Evolutionary conservation across 2,888 invertebrate species (phyloP), one percentile per base, ranked within the genome.

Genomic region (Drosophila stalkeri): DNA sequence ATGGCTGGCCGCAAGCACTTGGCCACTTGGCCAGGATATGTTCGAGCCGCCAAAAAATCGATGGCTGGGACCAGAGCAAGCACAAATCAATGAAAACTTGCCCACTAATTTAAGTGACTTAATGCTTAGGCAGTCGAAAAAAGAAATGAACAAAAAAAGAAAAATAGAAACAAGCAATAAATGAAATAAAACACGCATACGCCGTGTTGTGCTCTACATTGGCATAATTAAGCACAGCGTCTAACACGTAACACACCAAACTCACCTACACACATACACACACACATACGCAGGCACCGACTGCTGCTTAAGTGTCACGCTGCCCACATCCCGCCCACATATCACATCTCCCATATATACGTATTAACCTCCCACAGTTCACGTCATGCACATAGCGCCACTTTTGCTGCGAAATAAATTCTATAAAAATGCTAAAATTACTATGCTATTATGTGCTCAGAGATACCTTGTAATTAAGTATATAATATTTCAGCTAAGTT

Each of bases 381-480:
- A 84, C 66, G 68, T 84, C 87, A 84, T 82, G 64, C 67, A 78
- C 57, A 75, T 84, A 87, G 87, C 88, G 88, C 86, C 84, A 85
- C 86, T 87, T 69, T 66, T 27, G 64, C 57, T 65, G 66, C 63
- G 59, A 72, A 62, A 3, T 52, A 56, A 56, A 49, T 49, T 23
- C 46, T 2, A 54, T 39, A 59, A 54, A 33, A 56, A 27, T 43
- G n/a, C 52, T 23, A 39, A 2, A n/a, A 16, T 3, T 27, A 41
- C 16, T 8, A 8, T 20, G 11, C 2, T 41, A 7, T 65, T 27
- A 39, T 56, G n/a, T 31, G 54, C 79, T 12, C 11, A 37, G 12
- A 44, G 43, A 69, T 70, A 70, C 64, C 57, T 27, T 33, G 47
- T 54, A 61, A 1, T 8, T 3, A n/a, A 12, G 2, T 12, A 23